phyloP scores from a whole-genome alignment of 2,113 vertebrate species.

The Hiodon alosoides region DNA sequence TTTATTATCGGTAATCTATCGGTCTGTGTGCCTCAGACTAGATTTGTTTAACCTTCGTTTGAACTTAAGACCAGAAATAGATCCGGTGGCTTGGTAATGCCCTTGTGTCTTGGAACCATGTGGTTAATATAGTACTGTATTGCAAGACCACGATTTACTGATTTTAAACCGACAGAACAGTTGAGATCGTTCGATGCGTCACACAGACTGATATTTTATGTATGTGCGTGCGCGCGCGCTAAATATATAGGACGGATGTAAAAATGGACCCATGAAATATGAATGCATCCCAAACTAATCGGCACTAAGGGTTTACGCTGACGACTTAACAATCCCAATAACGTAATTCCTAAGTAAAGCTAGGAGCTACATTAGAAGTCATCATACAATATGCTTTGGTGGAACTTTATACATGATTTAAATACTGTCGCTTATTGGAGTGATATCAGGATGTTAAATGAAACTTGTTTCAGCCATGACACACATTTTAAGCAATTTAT shows the following conservation, averaged over 20 bases:
- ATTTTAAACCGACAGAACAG: background rate
- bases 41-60: conserved; percentile 5
- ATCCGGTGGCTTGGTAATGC: background rate
- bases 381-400: too few relatives aligned
- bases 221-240: background rate
- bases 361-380: too few relatives aligned
- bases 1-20: background rate
- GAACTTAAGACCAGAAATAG: conserved; percentile 8
- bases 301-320: background rate
- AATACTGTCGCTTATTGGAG: too few relatives aligned
- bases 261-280: conserved; percentile 4
- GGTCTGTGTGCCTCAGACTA: background rate
- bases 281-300: background rate
- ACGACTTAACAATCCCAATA: background rate
- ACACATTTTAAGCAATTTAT: too few relatives aligned
- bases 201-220: background rate
- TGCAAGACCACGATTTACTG: background rate
- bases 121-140: background rate
- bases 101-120: background rate
- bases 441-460: too few relatives aligned
- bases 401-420: too few relatives aligned
- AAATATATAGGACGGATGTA: background rate
- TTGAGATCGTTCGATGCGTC: background rate
- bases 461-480: too few relatives aligned
- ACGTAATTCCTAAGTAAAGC: too few relatives aligned